These are phyloP conservation scores for Zelleria hepariella DNA, from an alignment of 2,888 invertebrate species.

Conservation along the genomic window DNA sequence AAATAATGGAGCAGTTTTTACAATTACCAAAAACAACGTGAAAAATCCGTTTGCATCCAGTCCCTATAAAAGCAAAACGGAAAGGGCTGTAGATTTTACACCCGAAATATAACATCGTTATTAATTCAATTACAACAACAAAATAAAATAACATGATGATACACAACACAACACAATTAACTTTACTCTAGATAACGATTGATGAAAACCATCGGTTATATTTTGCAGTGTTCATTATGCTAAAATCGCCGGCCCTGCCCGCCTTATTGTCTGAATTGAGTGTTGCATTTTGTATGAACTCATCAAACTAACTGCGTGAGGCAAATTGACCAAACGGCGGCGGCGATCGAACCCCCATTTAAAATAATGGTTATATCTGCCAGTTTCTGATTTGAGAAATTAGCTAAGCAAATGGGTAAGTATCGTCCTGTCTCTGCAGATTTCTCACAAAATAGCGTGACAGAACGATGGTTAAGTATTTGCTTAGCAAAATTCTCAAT, in stretches of 20 bases:
- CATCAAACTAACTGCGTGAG: neutral
- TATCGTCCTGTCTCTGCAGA: no score
- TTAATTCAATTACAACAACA: neutral
- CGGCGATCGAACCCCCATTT: neutral
- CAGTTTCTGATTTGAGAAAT: no score
- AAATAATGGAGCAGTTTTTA: no score
- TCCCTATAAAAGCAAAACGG: neutral
- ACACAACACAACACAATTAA: neutral
- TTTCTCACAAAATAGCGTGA: no score
- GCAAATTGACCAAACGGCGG: neutral
- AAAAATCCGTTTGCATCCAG: neutral
- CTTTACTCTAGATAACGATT: neutral
- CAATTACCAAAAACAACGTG: neutral
- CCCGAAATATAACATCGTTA: neutral
- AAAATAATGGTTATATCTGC: neutral
- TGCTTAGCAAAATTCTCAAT: no score
- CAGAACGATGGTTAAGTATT: no score
- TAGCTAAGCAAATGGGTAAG: no score
- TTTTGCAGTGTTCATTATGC: neutral
- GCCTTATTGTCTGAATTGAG: neutral
- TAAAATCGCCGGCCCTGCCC: neutral
- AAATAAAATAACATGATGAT: neutral
- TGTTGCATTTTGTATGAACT: neutral
- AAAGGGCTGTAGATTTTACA: neutral
- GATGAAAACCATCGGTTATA: neutral